Evolutionary conservation across 2,888 invertebrate species (phyloP), one percentile per base, ranked within the genome.

Genomic region (Carterocephalus palaemon): DNA sequence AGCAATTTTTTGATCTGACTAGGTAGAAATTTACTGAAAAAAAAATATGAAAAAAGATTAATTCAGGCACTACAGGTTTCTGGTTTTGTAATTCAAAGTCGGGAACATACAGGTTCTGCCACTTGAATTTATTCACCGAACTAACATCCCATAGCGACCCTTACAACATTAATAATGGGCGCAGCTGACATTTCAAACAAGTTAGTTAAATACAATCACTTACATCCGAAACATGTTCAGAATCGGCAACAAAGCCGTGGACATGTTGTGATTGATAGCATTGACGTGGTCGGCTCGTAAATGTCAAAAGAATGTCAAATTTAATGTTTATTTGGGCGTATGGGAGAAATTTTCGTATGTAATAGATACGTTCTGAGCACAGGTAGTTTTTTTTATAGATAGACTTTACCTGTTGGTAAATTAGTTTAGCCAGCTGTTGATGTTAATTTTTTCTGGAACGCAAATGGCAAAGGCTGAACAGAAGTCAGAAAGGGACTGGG

Each of bases 271-370:
- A 43, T 43, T 36, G 43, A 43, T 43, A 36, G 37, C 28, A 28
- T 37, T 43, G 36, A 43, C 43, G 36, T 43, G 29, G 29, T 34
- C 28, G 13, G 19, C 17, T 31, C 36, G 31, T 45, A 31, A 45
- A 45, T 45, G 43, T 45, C 43, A 36, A 37, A 36, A 37, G 43
- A 37, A 37, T 31, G 37, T 31, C 37, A 37, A 29, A 36, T 29
- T 36, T 36, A 29, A 29, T 43, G 43, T 43, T 43, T 43, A 43
- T 43, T 43, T 29, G 22, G 36, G 36, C 19, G 28, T 36, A 28
- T 34, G 15, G 28, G 4, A 33, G 13, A 41, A 39, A 40, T 24
- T n/a, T n/a, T n/a, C n/a, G 17, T 13, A 13, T 29, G 12, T n/a
- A 24, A 15, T 5, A 23, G 23, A 8, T 28, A n/a, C n/a, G 9